Evolutionary conservation across 2,888 invertebrate genomes (phyloP).

Genomic region (Melipona beecheii): DNA sequence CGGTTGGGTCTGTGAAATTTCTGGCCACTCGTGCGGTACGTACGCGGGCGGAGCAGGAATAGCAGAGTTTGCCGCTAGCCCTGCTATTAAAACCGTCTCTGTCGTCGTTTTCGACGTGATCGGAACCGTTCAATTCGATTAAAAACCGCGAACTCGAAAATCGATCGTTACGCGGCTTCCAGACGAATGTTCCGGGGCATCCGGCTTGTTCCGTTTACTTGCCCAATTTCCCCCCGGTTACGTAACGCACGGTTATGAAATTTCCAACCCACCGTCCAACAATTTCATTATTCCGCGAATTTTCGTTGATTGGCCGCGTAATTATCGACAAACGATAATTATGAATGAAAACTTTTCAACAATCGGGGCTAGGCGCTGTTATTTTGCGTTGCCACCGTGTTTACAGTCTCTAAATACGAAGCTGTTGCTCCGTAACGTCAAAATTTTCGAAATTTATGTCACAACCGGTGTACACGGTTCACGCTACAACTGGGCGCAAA

Average conservation of each 20-base stretch:
- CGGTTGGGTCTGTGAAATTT: slow-evolving; percentile 24
- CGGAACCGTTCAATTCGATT: slow-evolving; percentile 32
- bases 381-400: background rate
- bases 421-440: no score
- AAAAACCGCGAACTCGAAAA: slow-evolving; percentile 62
- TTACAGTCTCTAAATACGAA: background rate
- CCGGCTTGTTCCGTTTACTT: slow-evolving; percentile 1
- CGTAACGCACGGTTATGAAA: slow-evolving; percentile 25
- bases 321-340: slow-evolving; percentile 50
- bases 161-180: slow-evolving; percentile 47
- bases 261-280: slow-evolving; percentile 12
- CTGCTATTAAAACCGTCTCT: background rate
- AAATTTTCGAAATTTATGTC: no score
- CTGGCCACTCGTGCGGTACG: background rate
- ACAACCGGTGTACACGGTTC: no score
- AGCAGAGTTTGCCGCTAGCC: no score
- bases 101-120: slow-evolving; percentile 32
- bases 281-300: slow-evolving; percentile 30
- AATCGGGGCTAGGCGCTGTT: slow-evolving; percentile 1
- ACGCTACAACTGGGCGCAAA: no score
- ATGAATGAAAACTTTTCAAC: slow-evolving; percentile 18
- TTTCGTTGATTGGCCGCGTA: slow-evolving; percentile 32
- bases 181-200: slow-evolving; percentile 1
- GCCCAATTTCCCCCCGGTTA: slow-evolving; percentile 21
- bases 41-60: no score